Percentiles rank a stretch among this genome's conserved stretches.
Conservation (phyloP, 1,140 invertebrate genomes). For the Hypsibius dujardini region DNA sequence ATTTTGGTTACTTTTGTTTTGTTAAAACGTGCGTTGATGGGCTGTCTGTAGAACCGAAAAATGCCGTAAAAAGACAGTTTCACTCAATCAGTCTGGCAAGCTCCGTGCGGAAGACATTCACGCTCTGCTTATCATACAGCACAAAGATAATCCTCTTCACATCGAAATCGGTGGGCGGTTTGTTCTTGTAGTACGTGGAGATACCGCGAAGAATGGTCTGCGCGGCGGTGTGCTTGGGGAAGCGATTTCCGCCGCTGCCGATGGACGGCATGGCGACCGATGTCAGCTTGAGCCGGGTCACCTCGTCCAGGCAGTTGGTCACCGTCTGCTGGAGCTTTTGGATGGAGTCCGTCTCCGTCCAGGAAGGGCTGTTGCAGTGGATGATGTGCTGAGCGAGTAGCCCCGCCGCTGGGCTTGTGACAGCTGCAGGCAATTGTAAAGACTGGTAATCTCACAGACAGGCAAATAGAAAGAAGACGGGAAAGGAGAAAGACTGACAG, state of each 20-base stretch:
- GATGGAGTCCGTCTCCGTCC: conserved; percentile 32
- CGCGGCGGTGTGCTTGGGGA: conserved; percentile 41
- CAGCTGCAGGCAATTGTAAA: conserved; percentile 31
- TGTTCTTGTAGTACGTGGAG: conserved; percentile 37
- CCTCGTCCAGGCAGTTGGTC: conserved; percentile 37
- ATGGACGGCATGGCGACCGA: conserved; percentile 39
- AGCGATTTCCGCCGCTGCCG: conserved; percentile 40
- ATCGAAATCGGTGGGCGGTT: conserved; percentile 35
- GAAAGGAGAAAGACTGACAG: no score
- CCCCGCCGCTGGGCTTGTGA: conserved; percentile 36
- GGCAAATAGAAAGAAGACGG: no score
- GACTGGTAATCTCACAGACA: no score
- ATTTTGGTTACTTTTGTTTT: neutral
- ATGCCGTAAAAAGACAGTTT: neutral
- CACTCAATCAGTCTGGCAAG: conserved; percentile 34
- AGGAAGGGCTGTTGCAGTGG: conserved; percentile 38
- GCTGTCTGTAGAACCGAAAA: neutral
- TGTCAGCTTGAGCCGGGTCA: conserved; percentile 39
- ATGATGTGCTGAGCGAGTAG: conserved; percentile 38
- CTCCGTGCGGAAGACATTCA: conserved; percentile 41
- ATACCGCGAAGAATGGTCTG: conserved; percentile 40
- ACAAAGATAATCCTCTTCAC: conserved; percentile 41
- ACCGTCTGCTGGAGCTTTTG: conserved; percentile 37
- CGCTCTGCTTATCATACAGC: conserved; percentile 40
- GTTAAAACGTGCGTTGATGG: neutral